Evolutionary conservation across 2,888 invertebrate species (phyloP).

Genomic region (Formica aserva): DNA sequence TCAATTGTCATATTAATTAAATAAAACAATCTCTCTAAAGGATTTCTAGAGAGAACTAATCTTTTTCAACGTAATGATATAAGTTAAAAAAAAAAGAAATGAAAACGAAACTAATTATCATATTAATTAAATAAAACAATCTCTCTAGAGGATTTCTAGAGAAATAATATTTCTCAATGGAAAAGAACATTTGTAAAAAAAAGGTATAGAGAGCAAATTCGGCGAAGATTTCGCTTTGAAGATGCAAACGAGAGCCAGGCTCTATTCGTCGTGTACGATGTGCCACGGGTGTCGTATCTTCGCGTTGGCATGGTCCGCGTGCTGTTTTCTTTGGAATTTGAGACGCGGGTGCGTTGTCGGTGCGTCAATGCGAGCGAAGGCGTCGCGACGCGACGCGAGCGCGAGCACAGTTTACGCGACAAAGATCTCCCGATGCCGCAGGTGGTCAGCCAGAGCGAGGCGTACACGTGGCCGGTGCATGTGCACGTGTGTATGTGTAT

Average conservation of each 20-base stretch:
- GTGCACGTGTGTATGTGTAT: conserved; percentile 40
- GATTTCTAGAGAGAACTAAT: background rate
- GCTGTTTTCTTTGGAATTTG: conserved; percentile 73
- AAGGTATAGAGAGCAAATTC: background rate
- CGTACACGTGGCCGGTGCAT: conserved; percentile 69
- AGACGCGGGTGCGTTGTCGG: conserved; percentile 56
- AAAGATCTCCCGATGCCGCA: conserved; percentile 69
- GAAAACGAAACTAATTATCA: background rate
- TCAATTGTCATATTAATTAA: background rate
- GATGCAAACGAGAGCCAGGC: conserved; percentile 34
- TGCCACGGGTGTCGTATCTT: conserved; percentile 29
- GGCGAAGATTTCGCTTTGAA: conserved; percentile 24
- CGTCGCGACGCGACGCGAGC: conserved; percentile 33
- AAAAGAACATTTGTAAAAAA: too few species aligned
- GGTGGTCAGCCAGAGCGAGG: conserved; percentile 68
- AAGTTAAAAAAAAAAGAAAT: too few species aligned
- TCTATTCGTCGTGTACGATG: conserved; percentile 57
- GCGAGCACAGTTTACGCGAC: conserved; percentile 60
- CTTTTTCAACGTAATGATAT: too few species aligned
- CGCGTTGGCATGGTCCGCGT: conserved; percentile 65
- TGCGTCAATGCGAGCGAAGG: conserved; percentile 23
- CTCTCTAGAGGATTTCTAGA: too few species aligned
- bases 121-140: background rate
- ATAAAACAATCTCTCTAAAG: background rate
- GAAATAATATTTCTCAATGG: too few species aligned